Percentiles rank a stretch among this genome's conserved stretches.
These are phyloP conservation scores for Drosophila recens DNA, from an alignment of 2,888 invertebrate genomes.

Conservation along the genomic window DNA sequence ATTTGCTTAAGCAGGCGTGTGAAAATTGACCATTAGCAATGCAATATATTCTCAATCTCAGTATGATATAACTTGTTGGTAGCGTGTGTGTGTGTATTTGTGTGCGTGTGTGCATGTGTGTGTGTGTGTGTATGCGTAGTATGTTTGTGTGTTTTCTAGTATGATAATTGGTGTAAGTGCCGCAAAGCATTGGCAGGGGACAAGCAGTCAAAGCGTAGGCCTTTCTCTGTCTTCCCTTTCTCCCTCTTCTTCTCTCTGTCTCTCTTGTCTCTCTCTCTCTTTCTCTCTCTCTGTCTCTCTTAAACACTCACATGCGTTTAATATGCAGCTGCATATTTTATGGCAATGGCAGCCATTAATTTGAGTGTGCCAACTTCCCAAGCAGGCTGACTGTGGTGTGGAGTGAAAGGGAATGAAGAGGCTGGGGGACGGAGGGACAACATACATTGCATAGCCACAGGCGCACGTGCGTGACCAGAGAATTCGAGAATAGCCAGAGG, in stretches of 20 bases:
- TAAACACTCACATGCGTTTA: slow-evolving; percentile 53
- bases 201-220: slow-evolving; percentile 29
- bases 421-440: slow-evolving; percentile 1
- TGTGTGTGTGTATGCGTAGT: slow-evolving; percentile 21
- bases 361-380: slow-evolving; percentile 52
- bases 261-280: slow-evolving; percentile 5
- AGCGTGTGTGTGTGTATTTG: slow-evolving; percentile 32
- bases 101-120: slow-evolving; percentile 23
- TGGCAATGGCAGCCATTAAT: slow-evolving; percentile 76
- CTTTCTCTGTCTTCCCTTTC: slow-evolving; percentile 6
- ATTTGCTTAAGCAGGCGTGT: slow-evolving; percentile 81
- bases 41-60: slow-evolving; percentile 76
- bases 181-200: slow-evolving; percentile 56
- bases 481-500: slow-evolving; percentile 7
- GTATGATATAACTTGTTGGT: slow-evolving; percentile 67
- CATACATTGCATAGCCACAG: slow-evolving; percentile 77
- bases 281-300: slow-evolving; percentile 14
- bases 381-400: neutral
- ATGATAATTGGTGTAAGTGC: slow-evolving; percentile 80
- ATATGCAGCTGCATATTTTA: slow-evolving; percentile 81
- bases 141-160: slow-evolving; percentile 29
- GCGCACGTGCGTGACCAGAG: slow-evolving; percentile 77
- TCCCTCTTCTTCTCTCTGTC: slow-evolving; percentile 9
- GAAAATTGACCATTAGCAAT: slow-evolving; percentile 80
- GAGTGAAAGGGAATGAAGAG: neutral